Conservation (phyloP, 2,888 invertebrate species). For the Heliconius erato region DNA sequence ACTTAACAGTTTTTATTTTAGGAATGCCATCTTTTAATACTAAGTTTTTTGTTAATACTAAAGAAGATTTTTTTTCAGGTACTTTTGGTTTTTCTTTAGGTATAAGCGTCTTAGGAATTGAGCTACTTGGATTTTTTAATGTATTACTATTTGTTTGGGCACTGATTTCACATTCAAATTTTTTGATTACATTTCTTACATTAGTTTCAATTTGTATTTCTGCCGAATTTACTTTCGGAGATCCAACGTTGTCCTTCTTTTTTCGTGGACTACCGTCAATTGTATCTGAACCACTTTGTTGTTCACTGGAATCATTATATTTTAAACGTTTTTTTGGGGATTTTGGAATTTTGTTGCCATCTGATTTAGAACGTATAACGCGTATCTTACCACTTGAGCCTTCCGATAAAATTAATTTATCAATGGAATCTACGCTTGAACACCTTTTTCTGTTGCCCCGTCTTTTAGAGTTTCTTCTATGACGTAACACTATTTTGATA, state of each 20-base stretch:
- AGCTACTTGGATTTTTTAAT: slow-evolving; percentile 72
- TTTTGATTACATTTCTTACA: slow-evolving; percentile 80
- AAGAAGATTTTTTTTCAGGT: slow-evolving; percentile 86
- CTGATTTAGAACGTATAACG: slow-evolving; percentile 80
- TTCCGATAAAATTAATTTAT: slow-evolving; percentile 70
- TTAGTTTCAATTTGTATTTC: slow-evolving; percentile 62
- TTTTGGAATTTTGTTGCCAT: slow-evolving; percentile 78
- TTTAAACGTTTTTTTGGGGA: slow-evolving; percentile 76
- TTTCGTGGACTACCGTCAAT: slow-evolving; percentile 74
- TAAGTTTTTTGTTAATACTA: slow-evolving; percentile 83
- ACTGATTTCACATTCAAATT: slow-evolving; percentile 81
- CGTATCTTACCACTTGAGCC: slow-evolving; percentile 69
- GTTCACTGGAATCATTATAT: slow-evolving; percentile 71
- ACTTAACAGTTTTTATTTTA: slow-evolving; percentile 81
- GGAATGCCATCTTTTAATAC: slow-evolving; percentile 83
- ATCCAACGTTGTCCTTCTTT: slow-evolving; percentile 52
- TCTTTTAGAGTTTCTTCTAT: slow-evolving; percentile 78
- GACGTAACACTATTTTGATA: slow-evolving; percentile 81
- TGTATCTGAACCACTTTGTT: slow-evolving; percentile 75
- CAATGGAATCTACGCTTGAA: slow-evolving; percentile 81
- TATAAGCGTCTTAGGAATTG: slow-evolving; percentile 63
- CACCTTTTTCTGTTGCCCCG: slow-evolving; percentile 82
- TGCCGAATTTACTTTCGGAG: slow-evolving; percentile 55
- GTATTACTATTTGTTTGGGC: slow-evolving; percentile 70
- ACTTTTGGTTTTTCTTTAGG: slow-evolving; percentile 85